Conservation (phyloP, 2,888 invertebrate species). For the Habroteleia sp. region DNA sequence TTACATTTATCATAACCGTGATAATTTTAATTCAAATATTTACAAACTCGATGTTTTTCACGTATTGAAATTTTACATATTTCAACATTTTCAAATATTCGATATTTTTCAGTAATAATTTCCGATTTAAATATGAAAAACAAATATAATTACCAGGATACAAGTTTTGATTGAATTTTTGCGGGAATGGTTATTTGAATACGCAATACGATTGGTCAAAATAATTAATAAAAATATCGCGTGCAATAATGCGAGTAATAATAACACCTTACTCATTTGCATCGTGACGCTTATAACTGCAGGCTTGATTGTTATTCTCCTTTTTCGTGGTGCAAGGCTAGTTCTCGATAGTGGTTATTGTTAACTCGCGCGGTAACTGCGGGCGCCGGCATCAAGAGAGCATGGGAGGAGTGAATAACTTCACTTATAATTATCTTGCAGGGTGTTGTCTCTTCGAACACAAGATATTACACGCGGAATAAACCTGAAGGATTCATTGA, state of each 20-base stretch:
- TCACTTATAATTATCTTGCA: conserved; percentile 60
- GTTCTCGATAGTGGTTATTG: conserved; percentile 47
- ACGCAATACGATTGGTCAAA: conserved; percentile 31
- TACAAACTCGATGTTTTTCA: too few species aligned
- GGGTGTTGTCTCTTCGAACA: conserved; percentile 32
- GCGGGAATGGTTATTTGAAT: conserved; percentile 5
- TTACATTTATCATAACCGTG: too few species aligned
- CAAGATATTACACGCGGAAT: conserved; percentile 22
- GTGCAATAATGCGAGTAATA: conserved; percentile 37
- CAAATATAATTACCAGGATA: too few species aligned
- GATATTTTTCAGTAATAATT: too few species aligned
- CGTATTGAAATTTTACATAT: too few species aligned
- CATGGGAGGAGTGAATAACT: conserved; percentile 51
- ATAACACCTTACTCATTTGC: conserved; percentile 50
- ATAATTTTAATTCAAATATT: too few species aligned
- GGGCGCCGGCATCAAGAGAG: conserved; percentile 59
- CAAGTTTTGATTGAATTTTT: conserved; percentile 14
- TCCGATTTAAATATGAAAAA: too few species aligned
- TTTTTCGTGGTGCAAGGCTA: conserved; percentile 34
- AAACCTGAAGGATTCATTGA: conserved; percentile 32
- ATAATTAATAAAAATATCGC: conserved; percentile 41
- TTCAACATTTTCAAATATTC: too few species aligned
- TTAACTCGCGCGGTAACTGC: conserved; percentile 53
- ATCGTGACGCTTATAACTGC: conserved; percentile 38
- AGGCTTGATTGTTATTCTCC: conserved; percentile 28